Conservation (phyloP, 2,797 vertebrate species). For the Sebastes hopkinsi region DNA sequence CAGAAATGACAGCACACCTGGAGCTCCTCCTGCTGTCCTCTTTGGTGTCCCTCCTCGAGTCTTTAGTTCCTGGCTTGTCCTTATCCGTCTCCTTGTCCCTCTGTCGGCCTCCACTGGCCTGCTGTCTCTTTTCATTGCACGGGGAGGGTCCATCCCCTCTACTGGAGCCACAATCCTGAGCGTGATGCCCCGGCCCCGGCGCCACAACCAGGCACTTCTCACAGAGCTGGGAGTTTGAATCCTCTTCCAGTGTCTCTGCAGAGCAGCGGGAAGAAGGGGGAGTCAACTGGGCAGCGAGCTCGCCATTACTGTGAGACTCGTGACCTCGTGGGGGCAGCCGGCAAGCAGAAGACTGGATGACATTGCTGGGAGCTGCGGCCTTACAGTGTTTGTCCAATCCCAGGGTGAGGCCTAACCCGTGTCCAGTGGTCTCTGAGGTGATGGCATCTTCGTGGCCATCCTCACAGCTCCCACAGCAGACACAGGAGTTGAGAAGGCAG, state of each 20-base stretch:
- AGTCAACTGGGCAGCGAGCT: constrained; percentile 61
- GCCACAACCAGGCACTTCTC: constrained; percentile 87
- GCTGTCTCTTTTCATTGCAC: constrained; percentile 73
- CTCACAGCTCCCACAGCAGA: constrained; percentile 94
- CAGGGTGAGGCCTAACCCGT: constrained; percentile 73
- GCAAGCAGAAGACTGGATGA: constrained; percentile 86
- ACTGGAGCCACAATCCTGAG: constrained; percentile 68
- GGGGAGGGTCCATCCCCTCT: constrained; percentile 55
- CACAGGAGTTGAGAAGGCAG: constrained; percentile 94
- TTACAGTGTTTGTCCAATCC: constrained; percentile 80
- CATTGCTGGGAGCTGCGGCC: constrained; percentile 72
- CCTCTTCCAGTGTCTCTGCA: constrained; percentile 69
- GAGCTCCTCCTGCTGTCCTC: constrained; percentile 73
- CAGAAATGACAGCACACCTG: constrained; percentile 53
- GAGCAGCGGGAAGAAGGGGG: constrained; percentile 58
- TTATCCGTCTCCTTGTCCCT: constrained; percentile 62
- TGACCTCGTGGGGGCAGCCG: constrained; percentile 75
- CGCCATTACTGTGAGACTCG: constrained; percentile 74
- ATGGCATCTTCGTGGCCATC: constrained; percentile 85
- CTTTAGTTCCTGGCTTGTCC: constrained; percentile 65
- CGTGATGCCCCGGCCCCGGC: constrained; percentile 69
- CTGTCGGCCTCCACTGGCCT: constrained; percentile 36
- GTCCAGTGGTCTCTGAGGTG: constrained; percentile 61
- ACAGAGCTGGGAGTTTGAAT: constrained; percentile 69
- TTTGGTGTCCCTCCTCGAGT: constrained; percentile 65